Percentiles rank a stretch among this genome's conserved stretches.
phyloP scores from a whole-genome alignment of 2,113 vertebrate genomes.

The Junco hyemalis region DNA sequence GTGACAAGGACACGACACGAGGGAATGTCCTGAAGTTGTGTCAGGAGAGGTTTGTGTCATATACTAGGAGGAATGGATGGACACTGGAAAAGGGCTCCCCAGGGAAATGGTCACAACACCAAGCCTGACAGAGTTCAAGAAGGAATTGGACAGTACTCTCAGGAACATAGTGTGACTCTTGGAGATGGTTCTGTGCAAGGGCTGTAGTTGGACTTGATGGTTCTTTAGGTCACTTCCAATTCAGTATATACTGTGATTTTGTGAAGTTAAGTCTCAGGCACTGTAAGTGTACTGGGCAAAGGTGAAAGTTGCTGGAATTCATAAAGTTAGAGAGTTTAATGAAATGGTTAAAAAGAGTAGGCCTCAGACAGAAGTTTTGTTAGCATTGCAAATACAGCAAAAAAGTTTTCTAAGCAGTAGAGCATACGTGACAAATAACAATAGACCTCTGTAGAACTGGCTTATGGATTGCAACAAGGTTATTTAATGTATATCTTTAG shows the following conservation, averaged over 20 bases:
- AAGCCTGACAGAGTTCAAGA: not conserved
- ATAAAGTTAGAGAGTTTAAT: too few species aligned
- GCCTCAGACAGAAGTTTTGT: too few species aligned
- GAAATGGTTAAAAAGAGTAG: too few species aligned
- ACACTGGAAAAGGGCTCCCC: not conserved
- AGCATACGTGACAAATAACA: too few species aligned
- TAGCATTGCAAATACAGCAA: too few species aligned
- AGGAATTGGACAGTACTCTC: not conserved
- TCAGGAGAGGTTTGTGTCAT: not conserved
- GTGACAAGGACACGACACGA: fast-evolving
- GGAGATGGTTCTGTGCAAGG: not conserved
- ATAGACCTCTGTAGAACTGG: too few species aligned
- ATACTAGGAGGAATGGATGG: not conserved
- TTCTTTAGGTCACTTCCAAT: not conserved
- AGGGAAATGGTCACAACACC: not conserved
- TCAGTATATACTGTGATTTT: not conserved
- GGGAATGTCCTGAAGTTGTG: not conserved
- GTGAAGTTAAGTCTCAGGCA: not conserved
- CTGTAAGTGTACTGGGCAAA: not conserved
- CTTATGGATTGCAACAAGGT: too few species aligned
- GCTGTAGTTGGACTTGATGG: not conserved
- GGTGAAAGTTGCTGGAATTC: not conserved
- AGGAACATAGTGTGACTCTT: not conserved
- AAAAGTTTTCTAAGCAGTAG: too few species aligned
- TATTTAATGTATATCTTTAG: too few species aligned